phyloP scores from a whole-genome alignment of 2,888 invertebrate species.

The Zonitis immaculata region DNA sequence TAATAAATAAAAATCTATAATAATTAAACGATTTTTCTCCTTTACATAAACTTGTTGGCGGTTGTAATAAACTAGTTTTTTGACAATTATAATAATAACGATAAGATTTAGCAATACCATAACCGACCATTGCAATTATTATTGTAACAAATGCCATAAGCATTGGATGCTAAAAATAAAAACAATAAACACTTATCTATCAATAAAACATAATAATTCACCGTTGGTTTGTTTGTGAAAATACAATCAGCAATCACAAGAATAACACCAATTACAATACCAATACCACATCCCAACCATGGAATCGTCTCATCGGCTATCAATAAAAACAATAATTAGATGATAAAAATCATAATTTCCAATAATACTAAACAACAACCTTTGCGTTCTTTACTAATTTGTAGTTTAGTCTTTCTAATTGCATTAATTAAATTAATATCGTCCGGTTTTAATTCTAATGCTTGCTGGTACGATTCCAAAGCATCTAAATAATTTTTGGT shows the following conservation, averaged over 20 bases:
- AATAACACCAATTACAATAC: constrained; percentile 64
- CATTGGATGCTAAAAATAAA: constrained; percentile 64
- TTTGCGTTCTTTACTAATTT: constrained; percentile 57
- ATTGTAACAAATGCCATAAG: constrained; percentile 68
- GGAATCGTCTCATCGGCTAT: constrained; percentile 66
- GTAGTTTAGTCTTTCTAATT: constrained; percentile 56
- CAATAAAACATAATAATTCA: constrained; percentile 46
- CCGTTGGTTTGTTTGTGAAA: constrained; percentile 61
- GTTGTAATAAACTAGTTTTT: constrained; percentile 52
- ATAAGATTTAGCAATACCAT: constrained; percentile 59
- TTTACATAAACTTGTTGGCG: constrained; percentile 51
- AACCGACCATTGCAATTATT: constrained; percentile 62
- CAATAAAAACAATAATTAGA: constrained; percentile 5
- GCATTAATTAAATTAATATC: constrained; percentile 61
- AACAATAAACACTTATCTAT: constrained; percentile 3
- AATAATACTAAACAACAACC: constrained; percentile 52
- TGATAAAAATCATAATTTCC: constrained; percentile 2
- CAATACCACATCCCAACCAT: constrained; percentile 71
- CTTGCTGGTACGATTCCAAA: constrained; percentile 63
- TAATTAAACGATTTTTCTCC: too few species aligned
- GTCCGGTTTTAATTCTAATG: constrained; percentile 62
- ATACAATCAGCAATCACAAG: constrained; percentile 66
- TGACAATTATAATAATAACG: constrained; percentile 54
- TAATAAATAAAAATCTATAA: too few species aligned
- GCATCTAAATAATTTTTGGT: constrained; percentile 65